Evolutionary conservation across 2,113 vertebrate genomes (phyloP).

Genomic region (Eudyptes chrysolophus): DNA sequence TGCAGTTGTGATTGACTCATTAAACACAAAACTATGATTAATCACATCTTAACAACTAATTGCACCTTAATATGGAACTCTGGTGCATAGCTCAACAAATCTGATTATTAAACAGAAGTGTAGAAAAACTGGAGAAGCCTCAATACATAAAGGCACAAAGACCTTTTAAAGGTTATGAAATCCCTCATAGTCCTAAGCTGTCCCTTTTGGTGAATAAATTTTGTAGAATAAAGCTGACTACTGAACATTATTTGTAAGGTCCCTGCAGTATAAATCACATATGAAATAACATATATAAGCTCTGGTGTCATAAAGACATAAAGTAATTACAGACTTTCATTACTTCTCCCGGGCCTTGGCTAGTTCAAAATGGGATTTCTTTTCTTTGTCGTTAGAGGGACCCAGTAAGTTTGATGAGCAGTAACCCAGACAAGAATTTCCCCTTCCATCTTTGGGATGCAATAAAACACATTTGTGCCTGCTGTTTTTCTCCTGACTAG

Average conservation of each 20-base stretch:
- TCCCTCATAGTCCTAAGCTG: background rate
- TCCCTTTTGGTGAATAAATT: background rate
- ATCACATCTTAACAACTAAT: background rate
- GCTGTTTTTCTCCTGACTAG: background rate
- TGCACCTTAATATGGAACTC: background rate
- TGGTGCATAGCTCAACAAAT: background rate
- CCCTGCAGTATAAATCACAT: background rate
- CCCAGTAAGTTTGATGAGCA: background rate
- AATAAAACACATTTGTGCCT: background rate
- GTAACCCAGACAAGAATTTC: background rate
- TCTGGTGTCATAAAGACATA: background rate
- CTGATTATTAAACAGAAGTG: background rate
- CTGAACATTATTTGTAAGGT: background rate
- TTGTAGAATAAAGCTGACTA: background rate
- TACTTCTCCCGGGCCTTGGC: background rate
- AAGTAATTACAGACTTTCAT: background rate
- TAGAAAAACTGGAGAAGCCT: background rate
- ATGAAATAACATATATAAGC: background rate
- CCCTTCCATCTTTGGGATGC: accelerated
- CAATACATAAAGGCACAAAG: background rate
- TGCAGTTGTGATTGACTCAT: background rate
- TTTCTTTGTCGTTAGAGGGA: background rate
- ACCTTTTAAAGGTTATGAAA: background rate
- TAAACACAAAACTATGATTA: background rate
- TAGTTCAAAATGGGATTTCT: background rate